Conservation (phyloP, 2,888 invertebrate genomes). For the Drosophila mercatorum region DNA sequence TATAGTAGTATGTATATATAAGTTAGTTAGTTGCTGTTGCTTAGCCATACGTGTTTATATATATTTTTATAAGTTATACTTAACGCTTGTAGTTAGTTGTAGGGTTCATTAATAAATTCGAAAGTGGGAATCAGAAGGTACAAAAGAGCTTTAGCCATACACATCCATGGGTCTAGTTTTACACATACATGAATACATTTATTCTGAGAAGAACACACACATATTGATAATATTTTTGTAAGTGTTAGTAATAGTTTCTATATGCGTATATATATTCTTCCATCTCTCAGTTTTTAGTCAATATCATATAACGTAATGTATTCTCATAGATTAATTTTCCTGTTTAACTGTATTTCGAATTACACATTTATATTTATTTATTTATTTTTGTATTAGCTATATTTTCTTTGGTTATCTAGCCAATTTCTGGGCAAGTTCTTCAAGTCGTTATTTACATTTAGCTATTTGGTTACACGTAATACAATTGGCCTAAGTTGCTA, state of each 20-base stretch:
- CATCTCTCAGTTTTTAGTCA: conserved; percentile 13
- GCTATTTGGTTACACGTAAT: conserved; percentile 18
- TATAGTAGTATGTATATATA: conserved; percentile 15
- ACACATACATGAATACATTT: conserved; percentile 16
- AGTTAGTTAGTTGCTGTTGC: conserved; percentile 7
- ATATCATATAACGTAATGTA: conserved; percentile 26
- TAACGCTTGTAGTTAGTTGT: conserved; percentile 47
- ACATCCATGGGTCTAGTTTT: conserved; percentile 13
- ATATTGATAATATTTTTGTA: conserved; percentile 10
- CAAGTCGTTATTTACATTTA: conserved; percentile 42
- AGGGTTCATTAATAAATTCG: conserved; percentile 67
- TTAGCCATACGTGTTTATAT: conserved; percentile 4
- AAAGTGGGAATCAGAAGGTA: conserved; percentile 77
- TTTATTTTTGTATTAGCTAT: neutral
- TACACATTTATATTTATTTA: neutral
- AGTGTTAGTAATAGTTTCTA: conserved; percentile 13
- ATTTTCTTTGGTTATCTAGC: conserved; percentile 41
- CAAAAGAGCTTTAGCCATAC: conserved; percentile 64
- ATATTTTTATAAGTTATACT: conserved; percentile 61
- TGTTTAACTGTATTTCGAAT: conserved; percentile 19
- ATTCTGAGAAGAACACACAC: conserved; percentile 12
- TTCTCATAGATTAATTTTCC: neutral
- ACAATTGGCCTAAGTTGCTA: conserved; percentile 39
- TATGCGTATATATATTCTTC: conserved; percentile 6
- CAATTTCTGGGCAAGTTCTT: conserved; percentile 21